phyloP scores from a whole-genome alignment of 2,888 invertebrate genomes.

The Herminia tarsipennalis region DNA sequence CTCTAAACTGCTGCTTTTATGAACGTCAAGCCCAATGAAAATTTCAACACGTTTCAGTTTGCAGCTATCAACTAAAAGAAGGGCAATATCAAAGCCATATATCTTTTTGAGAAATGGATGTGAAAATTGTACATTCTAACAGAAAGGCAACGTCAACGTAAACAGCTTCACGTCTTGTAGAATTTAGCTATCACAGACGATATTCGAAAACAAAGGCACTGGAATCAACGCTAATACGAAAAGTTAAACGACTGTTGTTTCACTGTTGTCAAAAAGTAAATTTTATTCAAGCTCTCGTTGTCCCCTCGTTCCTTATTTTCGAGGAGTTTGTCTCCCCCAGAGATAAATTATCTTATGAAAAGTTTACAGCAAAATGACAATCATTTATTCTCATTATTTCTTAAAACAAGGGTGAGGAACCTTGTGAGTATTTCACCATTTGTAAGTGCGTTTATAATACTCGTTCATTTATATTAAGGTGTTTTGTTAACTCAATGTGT shows the following conservation, averaged over 20 bases:
- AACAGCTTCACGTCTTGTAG: conserved; percentile 35
- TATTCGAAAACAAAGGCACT: conserved; percentile 44
- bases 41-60: conserved; percentile 21
- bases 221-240: conserved; percentile 57
- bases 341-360: conserved; percentile 50
- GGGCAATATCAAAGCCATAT: conserved; percentile 36
- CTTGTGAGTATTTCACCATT: conserved; percentile 32
- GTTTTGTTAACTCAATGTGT: conserved; percentile 35
- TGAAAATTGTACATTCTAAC: conserved; percentile 39
- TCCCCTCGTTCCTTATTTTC: conserved; percentile 50
- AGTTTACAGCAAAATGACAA: conserved; percentile 48
- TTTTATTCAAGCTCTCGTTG: conserved; percentile 49
- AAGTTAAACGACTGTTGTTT: conserved; percentile 72
- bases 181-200: conserved; percentile 31
- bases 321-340: conserved; percentile 46
- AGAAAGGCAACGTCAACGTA: conserved; percentile 39
- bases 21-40: conserved; percentile 10
- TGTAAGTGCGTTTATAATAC: conserved; percentile 38
- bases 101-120: conserved; percentile 53
- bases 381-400: conserved; percentile 50
- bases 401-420: conserved; percentile 34
- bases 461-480: conserved; percentile 16
- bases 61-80: conserved; percentile 35
- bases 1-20: neutral
- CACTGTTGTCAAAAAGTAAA: conserved; percentile 64